Evolutionary conservation across 2,888 invertebrate species (phyloP).

Genomic region (Ethmia dodecea): DNA sequence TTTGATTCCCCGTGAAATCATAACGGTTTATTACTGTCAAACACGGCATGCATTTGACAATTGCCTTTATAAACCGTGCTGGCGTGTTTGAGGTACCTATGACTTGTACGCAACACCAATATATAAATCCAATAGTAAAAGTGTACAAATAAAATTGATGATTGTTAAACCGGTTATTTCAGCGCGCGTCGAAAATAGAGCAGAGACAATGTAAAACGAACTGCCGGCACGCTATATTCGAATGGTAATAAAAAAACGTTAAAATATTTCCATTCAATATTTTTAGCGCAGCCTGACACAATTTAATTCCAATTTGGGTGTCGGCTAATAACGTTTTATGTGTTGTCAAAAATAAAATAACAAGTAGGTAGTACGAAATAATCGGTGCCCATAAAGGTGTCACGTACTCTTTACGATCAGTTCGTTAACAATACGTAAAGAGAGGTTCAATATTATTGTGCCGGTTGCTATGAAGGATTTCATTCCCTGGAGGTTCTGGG

Average conservation of each 20-base stretch:
- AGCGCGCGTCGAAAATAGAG: constrained; percentile 30
- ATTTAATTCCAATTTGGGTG: constrained; percentile 9
- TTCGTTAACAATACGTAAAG: neutral
- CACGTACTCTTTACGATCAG: neutral
- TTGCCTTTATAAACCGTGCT: constrained; percentile 1
- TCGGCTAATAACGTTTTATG: constrained; percentile 8
- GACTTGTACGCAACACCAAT: neutral
- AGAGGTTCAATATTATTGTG: neutral
- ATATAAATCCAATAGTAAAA: constrained; percentile 14
- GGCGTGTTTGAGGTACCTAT: neutral
- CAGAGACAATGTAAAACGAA: constrained; percentile 27
- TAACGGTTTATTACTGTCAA: neutral
- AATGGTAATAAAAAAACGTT: constrained; percentile 2
- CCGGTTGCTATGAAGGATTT: constrained; percentile 15
- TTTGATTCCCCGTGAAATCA: neutral
- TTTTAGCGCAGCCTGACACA: constrained; percentile 13
- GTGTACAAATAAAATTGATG: constrained; percentile 31
- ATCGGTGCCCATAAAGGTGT: too few relatives aligned
- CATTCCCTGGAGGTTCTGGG: constrained; percentile 23
- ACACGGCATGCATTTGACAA: constrained; percentile 5
- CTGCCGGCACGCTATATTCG: constrained; percentile 16
- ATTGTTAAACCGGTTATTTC: constrained; percentile 30
- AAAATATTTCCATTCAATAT: constrained; percentile 16
- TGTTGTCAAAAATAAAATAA: neutral
- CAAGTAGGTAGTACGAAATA: too few relatives aligned